Base-by-base conservation (phyloP, 1,140 invertebrate species). In the Drosophila sturtevanti region DNA sequence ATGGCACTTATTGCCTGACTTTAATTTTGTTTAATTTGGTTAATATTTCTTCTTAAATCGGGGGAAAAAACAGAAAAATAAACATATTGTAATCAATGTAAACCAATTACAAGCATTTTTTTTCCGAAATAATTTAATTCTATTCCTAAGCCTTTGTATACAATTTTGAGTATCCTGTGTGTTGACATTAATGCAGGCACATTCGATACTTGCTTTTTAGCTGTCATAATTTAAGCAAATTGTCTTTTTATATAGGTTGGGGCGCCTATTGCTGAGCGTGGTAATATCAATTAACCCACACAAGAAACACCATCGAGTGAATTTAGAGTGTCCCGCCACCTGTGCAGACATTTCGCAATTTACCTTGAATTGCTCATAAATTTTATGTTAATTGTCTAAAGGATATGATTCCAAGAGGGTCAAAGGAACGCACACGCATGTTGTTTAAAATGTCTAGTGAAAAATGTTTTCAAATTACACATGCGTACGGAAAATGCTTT, bases 241-340 rank as follows among this genome's bases (percentile, higher is more conserved):
- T 71, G 58, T 60, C 58, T 67, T 66, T 60, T 44, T 75, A 38
- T 48, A n/a, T 38, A n/a, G 37, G 37, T 35, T 68, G 59, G n/a
- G 16, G 48, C 63, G 58, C 24, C 12, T 31, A 65, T 48, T 58
- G 38, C 9, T 4, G 16, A 38, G 65, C 21, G 34, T 44, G 61
- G 79, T 68, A 77, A 82, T 79, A 82, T 77, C 82, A 87, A 89
- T 87, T 87, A 89, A 79, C 63, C 82, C 48, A 35, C 72, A 72
- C 61, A 44, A 61, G 82, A 69, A 52, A 60, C 54, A 56, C 51
- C 41, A 48, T 78, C 69, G 41, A 52, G 68, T 74, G 63, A 64
- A 56, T 74, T 81, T 68, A 54, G 60, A 81, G 75, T 79, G 56
- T 66, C 63, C 63, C 60, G 63, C 60, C 77, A 84, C 72, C 73